A percentile compares a stretch with the other conserved stretches of the same genome.
Evolutionary conservation across 2,113 vertebrate genomes (phyloP).

Genomic region (Silurus glanis): DNA sequence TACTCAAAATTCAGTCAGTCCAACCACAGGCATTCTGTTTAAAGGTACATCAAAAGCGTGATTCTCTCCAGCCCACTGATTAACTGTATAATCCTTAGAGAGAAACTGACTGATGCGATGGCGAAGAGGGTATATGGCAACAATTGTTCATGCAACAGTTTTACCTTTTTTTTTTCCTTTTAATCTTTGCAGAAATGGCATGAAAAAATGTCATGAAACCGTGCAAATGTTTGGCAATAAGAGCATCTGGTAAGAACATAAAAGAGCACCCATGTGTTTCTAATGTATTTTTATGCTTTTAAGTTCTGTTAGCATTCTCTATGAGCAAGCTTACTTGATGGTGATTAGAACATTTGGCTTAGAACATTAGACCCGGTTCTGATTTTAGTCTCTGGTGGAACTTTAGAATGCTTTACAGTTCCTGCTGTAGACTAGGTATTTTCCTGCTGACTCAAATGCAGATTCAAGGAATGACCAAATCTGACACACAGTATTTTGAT

Average conservation of each 20-base stretch:
- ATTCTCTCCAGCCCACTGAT: not conserved
- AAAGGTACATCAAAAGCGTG: not conserved
- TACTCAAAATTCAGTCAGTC: not conserved
- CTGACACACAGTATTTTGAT: not conserved
- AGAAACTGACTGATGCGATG: not conserved
- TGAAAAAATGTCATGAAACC: conserved; percentile 51
- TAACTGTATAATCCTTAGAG: not conserved
- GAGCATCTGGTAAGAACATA: not conserved
- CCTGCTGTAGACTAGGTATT: not conserved
- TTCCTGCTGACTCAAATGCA: not conserved
- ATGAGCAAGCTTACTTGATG: not conserved
- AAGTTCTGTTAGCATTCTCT: not conserved
- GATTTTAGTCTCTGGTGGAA: not conserved
- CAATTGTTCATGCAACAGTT: conserved; percentile 24
- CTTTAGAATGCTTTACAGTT: not conserved
- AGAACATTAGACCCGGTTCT: not conserved
- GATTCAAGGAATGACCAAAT: not conserved
- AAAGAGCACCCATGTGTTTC: not conserved
- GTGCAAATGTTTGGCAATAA: conserved; percentile 7
- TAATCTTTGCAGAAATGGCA: conserved; percentile 54
- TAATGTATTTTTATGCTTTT: not conserved
- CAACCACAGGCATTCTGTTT: not conserved
- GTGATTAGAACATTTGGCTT: not conserved
- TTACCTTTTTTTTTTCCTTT: conserved; percentile 51
- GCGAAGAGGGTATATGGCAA: not conserved